Conservation (phyloP, 2,797 vertebrate genomes). For the Acrossocheilus wenchowensis region DNA sequence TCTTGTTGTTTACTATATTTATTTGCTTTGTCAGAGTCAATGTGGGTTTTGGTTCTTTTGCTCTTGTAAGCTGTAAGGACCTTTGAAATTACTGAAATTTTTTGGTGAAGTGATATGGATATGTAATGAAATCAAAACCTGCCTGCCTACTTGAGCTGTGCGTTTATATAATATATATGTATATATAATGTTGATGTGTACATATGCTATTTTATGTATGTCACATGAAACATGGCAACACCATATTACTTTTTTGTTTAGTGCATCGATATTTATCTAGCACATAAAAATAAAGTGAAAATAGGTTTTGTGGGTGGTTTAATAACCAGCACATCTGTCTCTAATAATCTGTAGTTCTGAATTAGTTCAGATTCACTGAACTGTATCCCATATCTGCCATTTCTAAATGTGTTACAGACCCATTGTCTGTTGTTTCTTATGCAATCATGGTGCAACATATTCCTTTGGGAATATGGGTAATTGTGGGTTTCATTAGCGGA, state of each 20-base stretch:
- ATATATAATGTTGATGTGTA: neutral
- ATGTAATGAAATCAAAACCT: too few species aligned
- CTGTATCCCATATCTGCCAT: conserved; percentile 29
- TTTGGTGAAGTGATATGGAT: too few species aligned
- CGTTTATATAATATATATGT: too few species aligned
- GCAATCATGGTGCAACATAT: conserved; percentile 72
- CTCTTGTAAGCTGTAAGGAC: too few species aligned
- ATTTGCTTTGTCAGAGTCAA: too few species aligned
- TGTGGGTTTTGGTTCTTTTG: too few species aligned
- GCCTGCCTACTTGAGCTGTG: too few species aligned
- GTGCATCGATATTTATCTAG: neutral
- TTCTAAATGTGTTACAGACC: conserved; percentile 58
- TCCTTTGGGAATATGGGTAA: conserved; percentile 74
- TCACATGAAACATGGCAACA: neutral
- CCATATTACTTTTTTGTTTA: neutral
- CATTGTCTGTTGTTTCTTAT: conserved; percentile 69
- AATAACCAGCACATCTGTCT: conserved; percentile 38
- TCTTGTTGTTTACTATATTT: too few species aligned
- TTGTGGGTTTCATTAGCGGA: conserved; percentile 77
- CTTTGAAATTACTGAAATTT: too few species aligned
- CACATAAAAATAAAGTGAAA: conserved; percentile 7
- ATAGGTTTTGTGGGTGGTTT: conserved; percentile 6
- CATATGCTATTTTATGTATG: neutral
- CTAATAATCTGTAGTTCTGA: conserved; percentile 25
- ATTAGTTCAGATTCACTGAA: conserved; percentile 45